Evolutionary conservation across 2,113 vertebrate genomes (phyloP), one percentile per base, ranked within the genome.

Genomic region (Phalacrocorax brasilianus): DNA sequence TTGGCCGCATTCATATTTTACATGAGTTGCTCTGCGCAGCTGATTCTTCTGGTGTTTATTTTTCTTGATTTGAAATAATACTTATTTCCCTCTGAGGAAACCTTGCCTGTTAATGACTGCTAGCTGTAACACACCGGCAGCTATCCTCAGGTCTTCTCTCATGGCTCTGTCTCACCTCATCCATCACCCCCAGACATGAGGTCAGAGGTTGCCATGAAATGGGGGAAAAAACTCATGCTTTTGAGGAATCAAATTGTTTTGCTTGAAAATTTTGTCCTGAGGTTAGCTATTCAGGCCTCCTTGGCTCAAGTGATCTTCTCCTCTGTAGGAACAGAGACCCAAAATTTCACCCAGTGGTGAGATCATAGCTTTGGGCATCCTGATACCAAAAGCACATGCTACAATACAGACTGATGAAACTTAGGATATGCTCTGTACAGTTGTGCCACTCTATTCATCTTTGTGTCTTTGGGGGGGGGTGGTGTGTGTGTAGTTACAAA

Each of bases 61-160:
- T 94, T 95, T 91, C 94, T 97, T 96, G 84, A 89, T 91, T 62
- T 95, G 90, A 97, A 97, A 96, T 96, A 94, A 95, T 97, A 95
- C 91, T 86, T 92, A 97, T 93, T 97, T 92, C 73, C 91, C 88
- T 95, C 77, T 86, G 71, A 94, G 94, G 50, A 91, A 92, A 80
- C 24, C 71, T 91, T 79, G 78, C 61, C 88, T 93, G 58, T 93
- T 88, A 91, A 93, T 90, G 73, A 77, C 73, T 93, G 52, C 70
- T 96, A 91, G 91, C 84, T 91, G 16, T 77, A 90, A 53, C 49
- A 52, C 85, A 68, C 91, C 7, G 1, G 49, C 91, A 94, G 5
- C 76, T 91, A 72, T 95, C 87, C 59, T 91, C 92, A 87, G 67
- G 76, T 96, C 96, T 87, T 96, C 93, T 95, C 96, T 67, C 75